Conservation (phyloP, 1,140 invertebrate genomes). For the Drosophila tropicalis region DNA sequence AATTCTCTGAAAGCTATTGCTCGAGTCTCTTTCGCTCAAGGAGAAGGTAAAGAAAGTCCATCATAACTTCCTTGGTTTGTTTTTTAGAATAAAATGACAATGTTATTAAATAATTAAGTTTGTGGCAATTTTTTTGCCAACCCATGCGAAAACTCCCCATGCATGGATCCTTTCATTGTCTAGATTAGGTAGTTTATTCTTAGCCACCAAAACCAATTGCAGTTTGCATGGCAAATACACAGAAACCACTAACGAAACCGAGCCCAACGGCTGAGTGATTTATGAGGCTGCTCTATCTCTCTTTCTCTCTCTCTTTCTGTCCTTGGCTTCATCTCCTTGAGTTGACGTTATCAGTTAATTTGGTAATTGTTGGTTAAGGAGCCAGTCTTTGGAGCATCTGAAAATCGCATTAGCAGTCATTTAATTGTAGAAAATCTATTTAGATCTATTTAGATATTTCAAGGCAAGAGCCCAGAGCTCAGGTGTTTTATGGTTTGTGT, state of each 20-base stretch:
- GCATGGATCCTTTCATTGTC: not conserved
- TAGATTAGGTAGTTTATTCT: not conserved
- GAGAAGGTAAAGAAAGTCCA: no score
- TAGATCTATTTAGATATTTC: not conserved
- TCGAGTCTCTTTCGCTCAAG: no score
- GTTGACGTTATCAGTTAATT: conserved; percentile 50
- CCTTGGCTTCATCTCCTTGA: conserved; percentile 9
- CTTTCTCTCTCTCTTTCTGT: no score
- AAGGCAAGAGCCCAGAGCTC: conserved; percentile 4
- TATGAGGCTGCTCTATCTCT: conserved; percentile 28
- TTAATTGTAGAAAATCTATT: conserved; percentile 46
- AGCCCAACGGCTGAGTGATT: conserved; percentile 50
- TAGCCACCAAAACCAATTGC: not conserved
- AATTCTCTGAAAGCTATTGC: no score
- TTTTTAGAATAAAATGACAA: no score
- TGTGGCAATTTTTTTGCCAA: not conserved
- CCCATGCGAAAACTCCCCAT: not conserved
- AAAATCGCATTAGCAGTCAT: conserved; percentile 51
- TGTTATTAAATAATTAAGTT: no score
- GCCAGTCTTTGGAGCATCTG: not conserved
- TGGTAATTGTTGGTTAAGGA: conserved; percentile 47
- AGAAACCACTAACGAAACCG: conserved; percentile 9
- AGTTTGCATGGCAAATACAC: conserved; percentile 18
- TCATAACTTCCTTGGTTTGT: no score
- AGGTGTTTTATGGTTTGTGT: conserved; percentile 1